Evolutionary conservation across 2,797 vertebrate species (phyloP), one percentile per base, ranked within the genome.

Genomic region (Schizopygopsis malacanthus): DNA sequence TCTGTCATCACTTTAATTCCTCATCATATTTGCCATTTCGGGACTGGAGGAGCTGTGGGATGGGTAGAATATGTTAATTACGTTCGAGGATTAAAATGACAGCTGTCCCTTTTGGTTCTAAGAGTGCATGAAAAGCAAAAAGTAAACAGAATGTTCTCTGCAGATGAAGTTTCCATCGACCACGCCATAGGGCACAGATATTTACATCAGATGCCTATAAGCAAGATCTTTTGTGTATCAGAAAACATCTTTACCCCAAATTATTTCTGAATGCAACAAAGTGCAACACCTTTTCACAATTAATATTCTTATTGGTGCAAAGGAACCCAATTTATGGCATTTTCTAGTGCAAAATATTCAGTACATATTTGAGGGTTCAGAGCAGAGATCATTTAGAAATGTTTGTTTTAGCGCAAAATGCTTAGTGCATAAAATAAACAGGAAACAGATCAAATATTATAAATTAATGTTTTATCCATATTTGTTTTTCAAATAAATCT

Each of bases 61-160:
- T 12, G 63, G 25, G 25, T 84, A 41, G 50, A 70, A 70, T 54
- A 70, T 56, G 78, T 71, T 86, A 69, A 52, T 78, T 72, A 54
- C 7, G 13, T 41, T 45, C 2, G 59, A 81, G 75, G 81, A 84
- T 88, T 88, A 47, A 88, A 83, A 85, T 72, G 87, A 90, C 81
- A 87, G 85, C 85, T 84, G 88, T 89, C 85, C 11, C 45, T 43
- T 87, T 87, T 84, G 59, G 73, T 84, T 88, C 45, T 39, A 25
- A 47, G 50, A 54, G 41, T 87, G 81, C 52, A 81, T 59, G 67
- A 76, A 87, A 83, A 82, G 50, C 70, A 54, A 67, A 85, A 76
- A 70, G 59, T 20, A 54, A 70, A 33, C 56, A 47, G 76, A 82
- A 85, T 37, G 12, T 45, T 85, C 80, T 43, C 65, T 78, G 69